Percentiles rank a stretch among this genome's conserved stretches.
These are phyloP conservation scores for Enteromius radiatus DNA, from an alignment of 2,797 vertebrate species.

Conservation along the genomic window DNA sequence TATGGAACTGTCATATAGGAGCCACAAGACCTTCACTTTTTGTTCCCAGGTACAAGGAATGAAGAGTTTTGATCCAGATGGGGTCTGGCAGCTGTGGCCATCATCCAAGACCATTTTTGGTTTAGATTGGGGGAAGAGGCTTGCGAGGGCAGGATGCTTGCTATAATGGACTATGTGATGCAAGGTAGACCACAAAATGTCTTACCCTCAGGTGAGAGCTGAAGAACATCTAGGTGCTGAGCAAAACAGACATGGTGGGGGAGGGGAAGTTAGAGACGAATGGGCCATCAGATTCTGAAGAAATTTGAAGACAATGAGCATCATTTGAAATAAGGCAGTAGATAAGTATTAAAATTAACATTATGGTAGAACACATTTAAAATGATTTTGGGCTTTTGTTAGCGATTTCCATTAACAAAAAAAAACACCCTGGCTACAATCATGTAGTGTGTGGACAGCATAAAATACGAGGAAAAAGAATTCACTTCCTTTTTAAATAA, in stretches of 20 bases:
- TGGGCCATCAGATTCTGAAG: constrained; percentile 82
- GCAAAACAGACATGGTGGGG: constrained; percentile 19
- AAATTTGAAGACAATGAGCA: constrained; percentile 77
- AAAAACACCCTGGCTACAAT: background rate
- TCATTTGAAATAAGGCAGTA: constrained; percentile 65
- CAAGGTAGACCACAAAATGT: constrained; percentile 35
- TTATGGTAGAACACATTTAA: background rate
- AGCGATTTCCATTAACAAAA: background rate
- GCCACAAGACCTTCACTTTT: background rate
- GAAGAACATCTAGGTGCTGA: constrained; percentile 22
- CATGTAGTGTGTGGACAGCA: background rate
- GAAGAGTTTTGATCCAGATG: constrained; percentile 42
- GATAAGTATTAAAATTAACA: constrained; percentile 13
- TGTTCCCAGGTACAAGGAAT: background rate
- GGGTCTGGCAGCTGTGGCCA: constrained; percentile 34
- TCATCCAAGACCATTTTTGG: constrained; percentile 20
- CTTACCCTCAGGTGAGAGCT: constrained; percentile 35
- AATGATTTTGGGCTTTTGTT: background rate
- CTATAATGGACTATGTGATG: constrained; percentile 36
- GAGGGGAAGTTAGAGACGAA: constrained; percentile 37
- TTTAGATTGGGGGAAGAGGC: constrained; percentile 3
- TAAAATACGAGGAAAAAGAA: background rate
- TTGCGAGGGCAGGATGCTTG: constrained; percentile 12
- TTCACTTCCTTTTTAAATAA: background rate
- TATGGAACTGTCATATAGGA: background rate